Conservation (phyloP, 92 coral and sea anemone genomes). For the Zoanthus sociatus region DNA sequence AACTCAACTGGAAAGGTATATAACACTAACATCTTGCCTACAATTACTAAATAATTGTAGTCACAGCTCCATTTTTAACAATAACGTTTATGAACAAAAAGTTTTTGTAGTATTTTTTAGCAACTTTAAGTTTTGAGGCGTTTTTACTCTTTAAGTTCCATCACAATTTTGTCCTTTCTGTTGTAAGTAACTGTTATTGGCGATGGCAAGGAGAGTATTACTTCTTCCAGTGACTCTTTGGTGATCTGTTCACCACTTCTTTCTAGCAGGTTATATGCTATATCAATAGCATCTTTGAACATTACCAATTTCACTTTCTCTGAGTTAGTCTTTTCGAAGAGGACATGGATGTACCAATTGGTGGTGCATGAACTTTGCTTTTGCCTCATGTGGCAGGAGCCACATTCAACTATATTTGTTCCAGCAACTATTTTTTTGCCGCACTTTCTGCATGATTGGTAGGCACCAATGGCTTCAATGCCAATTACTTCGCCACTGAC, state of each 20-base stretch:
- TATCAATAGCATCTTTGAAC: background rate
- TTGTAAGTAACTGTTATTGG: conserved; percentile 10
- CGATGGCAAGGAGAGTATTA: background rate
- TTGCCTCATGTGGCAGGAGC: background rate
- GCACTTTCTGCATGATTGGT: conserved; percentile 10
- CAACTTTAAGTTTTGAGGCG: background rate
- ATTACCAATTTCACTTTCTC: background rate
- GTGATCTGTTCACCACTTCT: background rate
- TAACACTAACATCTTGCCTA: conserved; percentile 9
- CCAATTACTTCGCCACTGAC: background rate
- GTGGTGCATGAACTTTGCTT: background rate
- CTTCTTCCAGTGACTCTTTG: conserved; percentile 22
- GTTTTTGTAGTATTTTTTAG: background rate
- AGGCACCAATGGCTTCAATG: background rate
- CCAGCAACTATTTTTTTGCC: background rate
- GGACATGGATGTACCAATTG: background rate
- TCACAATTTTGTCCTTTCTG: background rate
- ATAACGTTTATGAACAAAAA: background rate
- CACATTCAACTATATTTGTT: conserved; percentile 3
- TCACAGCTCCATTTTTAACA: conserved; percentile 4
- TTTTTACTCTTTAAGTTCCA: background rate
- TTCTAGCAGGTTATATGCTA: background rate
- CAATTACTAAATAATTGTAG: conserved; percentile 5
- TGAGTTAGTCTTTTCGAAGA: background rate
- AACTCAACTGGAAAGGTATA: background rate